phyloP scores from a whole-genome alignment of 2,797 vertebrate genomes.

The Podargus strigoides region DNA sequence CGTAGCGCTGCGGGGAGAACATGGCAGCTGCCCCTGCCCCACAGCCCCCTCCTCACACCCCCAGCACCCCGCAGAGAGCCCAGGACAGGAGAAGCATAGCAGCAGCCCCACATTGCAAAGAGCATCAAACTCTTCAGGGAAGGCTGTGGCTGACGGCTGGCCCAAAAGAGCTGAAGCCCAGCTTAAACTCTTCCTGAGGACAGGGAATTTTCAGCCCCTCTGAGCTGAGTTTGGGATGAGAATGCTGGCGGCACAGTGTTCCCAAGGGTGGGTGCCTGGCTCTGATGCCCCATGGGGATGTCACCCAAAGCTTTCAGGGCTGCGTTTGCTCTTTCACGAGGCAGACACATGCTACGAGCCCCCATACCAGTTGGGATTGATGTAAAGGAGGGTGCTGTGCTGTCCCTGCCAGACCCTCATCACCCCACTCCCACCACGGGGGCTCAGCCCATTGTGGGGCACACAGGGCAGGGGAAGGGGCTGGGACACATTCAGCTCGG shows the following conservation, averaged over 20 bases:
- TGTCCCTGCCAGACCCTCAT: neutral
- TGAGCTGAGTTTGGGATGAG: neutral
- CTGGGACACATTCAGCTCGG: neutral
- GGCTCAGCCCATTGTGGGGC: fast-evolving
- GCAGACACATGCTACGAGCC: neutral
- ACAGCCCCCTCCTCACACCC: neutral
- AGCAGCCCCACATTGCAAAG: neutral
- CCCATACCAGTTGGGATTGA: fast-evolving
- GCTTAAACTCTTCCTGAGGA: neutral
- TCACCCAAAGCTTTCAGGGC: neutral
- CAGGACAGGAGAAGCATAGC: neutral
- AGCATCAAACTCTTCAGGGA: neutral
- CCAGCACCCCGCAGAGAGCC: neutral
- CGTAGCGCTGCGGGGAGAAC: constrained; percentile 2
- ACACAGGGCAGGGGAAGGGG: neutral
- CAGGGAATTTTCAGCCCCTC: fast-evolving
- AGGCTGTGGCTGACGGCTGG: fast-evolving
- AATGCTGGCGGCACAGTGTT: neutral
- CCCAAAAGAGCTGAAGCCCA: neutral
- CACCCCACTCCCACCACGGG: fast-evolving
- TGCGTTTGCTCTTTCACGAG: neutral
- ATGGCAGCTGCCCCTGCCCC: neutral
- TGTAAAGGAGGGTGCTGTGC: neutral
- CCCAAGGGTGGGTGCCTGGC: neutral
- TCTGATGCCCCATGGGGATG: neutral